Evolutionary conservation across 2,888 invertebrate genomes (phyloP).

Genomic region (Plagodis dolabraria): DNA sequence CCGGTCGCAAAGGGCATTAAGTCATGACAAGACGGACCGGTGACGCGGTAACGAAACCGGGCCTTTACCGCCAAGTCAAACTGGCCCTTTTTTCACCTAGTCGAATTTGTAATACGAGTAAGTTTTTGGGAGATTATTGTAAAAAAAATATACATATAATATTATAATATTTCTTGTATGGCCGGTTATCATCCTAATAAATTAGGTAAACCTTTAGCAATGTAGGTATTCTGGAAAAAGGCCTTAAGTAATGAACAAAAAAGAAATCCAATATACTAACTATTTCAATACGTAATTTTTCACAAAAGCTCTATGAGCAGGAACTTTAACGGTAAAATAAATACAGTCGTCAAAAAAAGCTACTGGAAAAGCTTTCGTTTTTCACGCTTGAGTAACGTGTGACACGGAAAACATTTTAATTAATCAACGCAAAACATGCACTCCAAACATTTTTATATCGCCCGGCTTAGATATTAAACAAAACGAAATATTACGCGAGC

Average conservation of each 20-base stretch:
- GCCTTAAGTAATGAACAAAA: no score
- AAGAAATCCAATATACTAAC: no score
- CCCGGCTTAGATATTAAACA: slow-evolving; percentile 34
- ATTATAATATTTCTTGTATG: neutral
- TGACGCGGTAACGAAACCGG: slow-evolving; percentile 6
- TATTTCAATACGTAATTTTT: no score
- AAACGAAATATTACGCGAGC: slow-evolving; percentile 37
- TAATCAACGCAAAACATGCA: slow-evolving; percentile 28
- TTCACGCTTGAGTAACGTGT: slow-evolving; percentile 11
- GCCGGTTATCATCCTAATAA: no score
- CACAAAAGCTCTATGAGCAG: no score
- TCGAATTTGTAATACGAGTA: slow-evolving; percentile 11
- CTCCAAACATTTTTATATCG: slow-evolving; percentile 30
- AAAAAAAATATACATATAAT: slow-evolving; percentile 9
- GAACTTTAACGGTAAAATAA: no score
- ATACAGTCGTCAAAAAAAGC: neutral
- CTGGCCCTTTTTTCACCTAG: slow-evolving; percentile 24
- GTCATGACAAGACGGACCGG: slow-evolving; percentile 1
- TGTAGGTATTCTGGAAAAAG: no score
- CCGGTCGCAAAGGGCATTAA: slow-evolving; percentile 10
- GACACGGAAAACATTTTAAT: slow-evolving; percentile 31
- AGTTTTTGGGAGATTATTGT: slow-evolving; percentile 6
- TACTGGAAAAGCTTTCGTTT: slow-evolving; percentile 9
- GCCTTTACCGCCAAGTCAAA: slow-evolving; percentile 18
- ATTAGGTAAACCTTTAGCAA: no score